Evolutionary conservation across 2,888 invertebrate genomes (phyloP).

Genomic region (Dryomyza anilis): DNA sequence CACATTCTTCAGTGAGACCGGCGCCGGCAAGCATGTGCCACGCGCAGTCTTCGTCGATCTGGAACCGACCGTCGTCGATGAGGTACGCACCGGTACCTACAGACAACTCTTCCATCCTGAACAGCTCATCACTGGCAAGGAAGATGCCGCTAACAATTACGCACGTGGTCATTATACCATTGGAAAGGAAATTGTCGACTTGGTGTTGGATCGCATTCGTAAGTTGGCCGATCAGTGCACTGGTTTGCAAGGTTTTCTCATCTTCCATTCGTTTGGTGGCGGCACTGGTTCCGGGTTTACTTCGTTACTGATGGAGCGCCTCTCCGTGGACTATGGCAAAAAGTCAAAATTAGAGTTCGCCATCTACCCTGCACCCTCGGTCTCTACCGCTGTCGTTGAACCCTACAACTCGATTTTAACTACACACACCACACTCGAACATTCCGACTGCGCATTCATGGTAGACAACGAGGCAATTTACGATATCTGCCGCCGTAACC

Average conservation of each 20-base stretch:
- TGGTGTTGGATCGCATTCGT: constrained; percentile 78
- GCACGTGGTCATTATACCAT: constrained; percentile 87
- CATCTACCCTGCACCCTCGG: constrained; percentile 87
- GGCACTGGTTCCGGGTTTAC: constrained; percentile 91
- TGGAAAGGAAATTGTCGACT: constrained; percentile 77
- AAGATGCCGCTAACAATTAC: constrained; percentile 90
- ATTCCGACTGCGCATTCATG: no score
- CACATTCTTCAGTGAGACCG: constrained; percentile 84
- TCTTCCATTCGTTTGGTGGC: constrained; percentile 87
- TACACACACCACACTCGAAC: no score
- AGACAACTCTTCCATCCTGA: constrained; percentile 51
- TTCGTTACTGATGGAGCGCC: constrained; percentile 82
- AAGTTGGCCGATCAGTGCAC: constrained; percentile 82
- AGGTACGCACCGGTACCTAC: constrained; percentile 50
- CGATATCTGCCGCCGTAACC: no score
- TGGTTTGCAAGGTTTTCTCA: constrained; percentile 81
- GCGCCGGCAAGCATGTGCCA: constrained; percentile 78
- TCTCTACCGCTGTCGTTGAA: constrained; percentile 92
- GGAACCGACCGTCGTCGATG: constrained; percentile 57
- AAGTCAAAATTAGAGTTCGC: no score
- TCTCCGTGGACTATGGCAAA: constrained; percentile 83
- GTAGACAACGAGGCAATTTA: no score
- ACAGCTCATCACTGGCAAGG: constrained; percentile 91
- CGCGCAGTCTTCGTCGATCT: constrained; percentile 56
- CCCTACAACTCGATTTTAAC: constrained; percentile 92